Percentiles rank a stretch among this genome's conserved stretches.
Conservation (phyloP, 2,797 vertebrate genomes). For the Micropoecilia bifurca region DNA sequence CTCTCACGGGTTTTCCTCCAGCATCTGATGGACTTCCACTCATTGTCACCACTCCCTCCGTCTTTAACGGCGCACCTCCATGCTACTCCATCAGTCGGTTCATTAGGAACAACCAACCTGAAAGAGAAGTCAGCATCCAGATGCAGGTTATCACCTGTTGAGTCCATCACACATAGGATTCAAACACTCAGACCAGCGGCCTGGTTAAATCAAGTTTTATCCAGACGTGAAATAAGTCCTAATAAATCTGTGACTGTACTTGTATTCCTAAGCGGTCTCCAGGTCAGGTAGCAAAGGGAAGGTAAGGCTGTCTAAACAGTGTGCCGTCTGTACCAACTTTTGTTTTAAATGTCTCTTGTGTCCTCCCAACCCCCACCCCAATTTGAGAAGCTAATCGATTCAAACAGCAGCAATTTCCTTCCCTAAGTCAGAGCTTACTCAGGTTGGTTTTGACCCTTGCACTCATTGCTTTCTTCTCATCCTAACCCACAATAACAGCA, state of each 20-base stretch:
- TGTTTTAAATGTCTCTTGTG: slow-evolving; percentile 70
- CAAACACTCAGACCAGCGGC: slow-evolving; percentile 64
- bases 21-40: slow-evolving; percentile 73
- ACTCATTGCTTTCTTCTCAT: slow-evolving; percentile 19
- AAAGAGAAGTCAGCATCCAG: slow-evolving; percentile 37
- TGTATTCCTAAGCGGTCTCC: slow-evolving; percentile 78
- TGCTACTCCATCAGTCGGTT: slow-evolving; percentile 66
- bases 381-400: slow-evolving; percentile 52
- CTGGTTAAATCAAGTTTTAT: slow-evolving; percentile 57
- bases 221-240: slow-evolving; percentile 56
- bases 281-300: slow-evolving; percentile 81
- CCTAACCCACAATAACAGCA: slow-evolving; percentile 31
- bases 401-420: slow-evolving; percentile 23
- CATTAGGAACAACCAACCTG: slow-evolving; percentile 55
- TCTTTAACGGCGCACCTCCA: slow-evolving; percentile 71
- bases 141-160: slow-evolving; percentile 35
- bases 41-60: slow-evolving; percentile 70
- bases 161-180: slow-evolving; percentile 52
- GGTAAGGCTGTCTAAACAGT: slow-evolving; percentile 78
- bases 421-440: slow-evolving; percentile 28
- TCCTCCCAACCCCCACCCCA: slow-evolving; percentile 32
- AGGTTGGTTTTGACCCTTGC: slow-evolving; percentile 24
- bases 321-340: slow-evolving; percentile 70
- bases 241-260: slow-evolving; percentile 73
- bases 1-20: slow-evolving; percentile 68